A percentile compares a stretch with the other conserved stretches of the same genome.
These are phyloP conservation scores for Leptinotarsa undecemlineata DNA, from an alignment of 1,140 invertebrate genomes.

Conservation along the genomic window DNA sequence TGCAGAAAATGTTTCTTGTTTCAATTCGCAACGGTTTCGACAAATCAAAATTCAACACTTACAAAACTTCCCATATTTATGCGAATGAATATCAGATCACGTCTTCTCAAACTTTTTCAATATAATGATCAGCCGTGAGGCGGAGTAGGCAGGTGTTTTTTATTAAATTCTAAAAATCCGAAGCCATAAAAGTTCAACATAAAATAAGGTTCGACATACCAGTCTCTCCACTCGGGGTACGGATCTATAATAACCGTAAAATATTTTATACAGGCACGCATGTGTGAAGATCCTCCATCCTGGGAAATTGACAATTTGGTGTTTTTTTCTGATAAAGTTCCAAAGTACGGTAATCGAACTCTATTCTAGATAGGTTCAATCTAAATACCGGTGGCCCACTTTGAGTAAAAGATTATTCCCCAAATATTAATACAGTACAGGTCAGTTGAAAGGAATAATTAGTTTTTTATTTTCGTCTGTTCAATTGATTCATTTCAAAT, in stretches of 20 bases:
- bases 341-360: not conserved
- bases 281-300: slow-evolving; percentile 7
- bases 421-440: no score
- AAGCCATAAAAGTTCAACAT: slow-evolving; percentile 22
- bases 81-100: slow-evolving; percentile 19
- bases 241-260: slow-evolving; percentile 25
- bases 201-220: slow-evolving; percentile 16
- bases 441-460: no score
- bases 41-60: not conserved
- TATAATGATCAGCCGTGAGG: slow-evolving; percentile 20
- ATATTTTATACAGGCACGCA: slow-evolving; percentile 24
- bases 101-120: slow-evolving; percentile 19
- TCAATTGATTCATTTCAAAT: no score
- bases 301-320: not conserved
- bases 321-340: not conserved
- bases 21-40: no score
- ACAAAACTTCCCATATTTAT: slow-evolving; percentile 6
- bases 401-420: no score
- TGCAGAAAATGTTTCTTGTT: no score
- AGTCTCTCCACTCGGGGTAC: not conserved
- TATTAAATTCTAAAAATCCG: slow-evolving; percentile 27
- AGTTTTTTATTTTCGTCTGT: no score
- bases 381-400: no score
- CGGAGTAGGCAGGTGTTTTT: slow-evolving; percentile 17
- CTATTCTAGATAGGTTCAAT: no score